A percentile compares a stretch with the other conserved stretches of the same genome.
These are phyloP conservation scores for Epinotia ramella DNA, from an alignment of 2,888 invertebrate species.

Conservation along the genomic window DNA sequence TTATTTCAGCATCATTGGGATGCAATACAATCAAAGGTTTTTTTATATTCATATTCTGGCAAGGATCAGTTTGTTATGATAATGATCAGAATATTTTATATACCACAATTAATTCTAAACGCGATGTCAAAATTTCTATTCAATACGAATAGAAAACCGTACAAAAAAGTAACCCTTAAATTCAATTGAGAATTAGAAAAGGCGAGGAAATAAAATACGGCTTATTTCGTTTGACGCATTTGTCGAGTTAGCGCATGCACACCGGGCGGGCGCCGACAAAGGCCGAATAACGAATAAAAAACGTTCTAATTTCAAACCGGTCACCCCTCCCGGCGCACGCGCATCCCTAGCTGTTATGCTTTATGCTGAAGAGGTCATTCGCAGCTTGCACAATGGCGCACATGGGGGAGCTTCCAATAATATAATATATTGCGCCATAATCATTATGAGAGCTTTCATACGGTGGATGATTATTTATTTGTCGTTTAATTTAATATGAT, in stretches of 20 bases:
- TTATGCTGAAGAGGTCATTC: constrained; percentile 85
- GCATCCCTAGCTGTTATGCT: constrained; percentile 84
- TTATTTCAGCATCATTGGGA: neutral
- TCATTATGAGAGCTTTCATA: too few species aligned
- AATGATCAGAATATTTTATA: constrained; percentile 39
- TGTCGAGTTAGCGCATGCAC: constrained; percentile 84
- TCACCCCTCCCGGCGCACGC: constrained; percentile 80
- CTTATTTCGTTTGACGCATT: constrained; percentile 83
- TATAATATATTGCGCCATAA: too few species aligned
- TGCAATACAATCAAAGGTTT: constrained; percentile 17
- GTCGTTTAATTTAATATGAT: too few species aligned
- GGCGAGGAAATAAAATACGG: constrained; percentile 80
- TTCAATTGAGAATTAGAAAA: constrained; percentile 70
- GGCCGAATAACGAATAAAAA: constrained; percentile 62
- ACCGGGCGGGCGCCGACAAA: constrained; percentile 84
- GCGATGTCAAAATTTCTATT: constrained; percentile 36
- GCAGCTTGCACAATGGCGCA: constrained; percentile 82
- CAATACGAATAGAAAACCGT: constrained; percentile 60
- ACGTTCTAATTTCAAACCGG: constrained; percentile 85
- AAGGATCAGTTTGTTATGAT: constrained; percentile 34
- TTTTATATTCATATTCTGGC: constrained; percentile 16
- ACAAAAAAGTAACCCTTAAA: constrained; percentile 56
- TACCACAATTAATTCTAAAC: constrained; percentile 41
- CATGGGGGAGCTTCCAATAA: constrained; percentile 52
- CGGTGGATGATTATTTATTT: too few species aligned